Evolutionary conservation across 2,797 vertebrate genomes (phyloP).

Genomic region (Pterois miles): DNA sequence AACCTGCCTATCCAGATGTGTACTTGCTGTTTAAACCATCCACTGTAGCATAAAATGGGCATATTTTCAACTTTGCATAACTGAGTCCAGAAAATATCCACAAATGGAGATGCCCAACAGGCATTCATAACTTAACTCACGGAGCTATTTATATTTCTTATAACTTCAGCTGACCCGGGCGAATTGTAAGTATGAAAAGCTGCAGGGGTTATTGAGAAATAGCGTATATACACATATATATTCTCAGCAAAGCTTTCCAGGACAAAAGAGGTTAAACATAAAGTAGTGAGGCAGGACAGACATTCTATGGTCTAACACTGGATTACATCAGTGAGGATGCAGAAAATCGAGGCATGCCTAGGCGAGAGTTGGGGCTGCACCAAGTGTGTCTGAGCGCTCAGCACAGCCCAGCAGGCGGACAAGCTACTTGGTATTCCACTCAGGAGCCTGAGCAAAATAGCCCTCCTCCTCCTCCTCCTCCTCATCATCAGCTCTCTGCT

Average conservation of each 20-base stretch:
- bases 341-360: slow-evolving; percentile 49
- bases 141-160: not conserved
- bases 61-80: not conserved
- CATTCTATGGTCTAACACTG: slow-evolving; percentile 7
- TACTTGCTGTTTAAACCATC: not conserved
- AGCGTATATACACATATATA: no score
- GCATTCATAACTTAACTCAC: not conserved
- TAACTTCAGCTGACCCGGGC: not conserved
- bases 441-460: slow-evolving; percentile 37
- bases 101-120: not conserved
- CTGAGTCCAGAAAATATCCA: not conserved
- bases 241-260: not conserved
- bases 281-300: slow-evolving; percentile 1
- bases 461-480: not conserved
- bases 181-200: slow-evolving; percentile 1
- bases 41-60: not conserved
- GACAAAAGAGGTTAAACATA: slow-evolving; percentile 17
- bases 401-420: slow-evolving; percentile 53
- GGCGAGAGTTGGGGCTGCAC: slow-evolving; percentile 40
- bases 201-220: not conserved
- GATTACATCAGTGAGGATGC: slow-evolving; percentile 56
- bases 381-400: slow-evolving; percentile 35
- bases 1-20: not conserved
- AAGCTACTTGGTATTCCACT: slow-evolving; percentile 82
- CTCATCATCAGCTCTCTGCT: not conserved